These are phyloP conservation scores for Limnothrissa miodon DNA, from an alignment of 2,113 vertebrate species.

Conservation along the genomic window DNA sequence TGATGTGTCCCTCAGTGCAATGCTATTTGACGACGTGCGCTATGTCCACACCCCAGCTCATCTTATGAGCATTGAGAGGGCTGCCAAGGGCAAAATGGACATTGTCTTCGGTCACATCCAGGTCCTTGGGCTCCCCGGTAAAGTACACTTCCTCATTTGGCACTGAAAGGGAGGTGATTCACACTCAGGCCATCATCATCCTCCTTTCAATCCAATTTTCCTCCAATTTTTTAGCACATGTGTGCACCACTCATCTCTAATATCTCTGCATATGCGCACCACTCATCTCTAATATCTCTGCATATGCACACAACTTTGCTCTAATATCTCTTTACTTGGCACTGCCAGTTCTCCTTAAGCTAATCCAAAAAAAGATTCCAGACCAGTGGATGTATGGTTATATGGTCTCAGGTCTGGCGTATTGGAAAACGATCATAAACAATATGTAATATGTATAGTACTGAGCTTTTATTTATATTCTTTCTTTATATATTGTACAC, in stretches of 20 bases:
- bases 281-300: too few relatives aligned
- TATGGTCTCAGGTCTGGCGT: not conserved
- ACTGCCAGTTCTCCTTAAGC: not conserved
- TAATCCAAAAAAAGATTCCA: not conserved
- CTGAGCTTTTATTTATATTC: not conserved
- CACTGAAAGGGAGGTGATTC: too few relatives aligned
- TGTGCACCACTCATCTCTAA: too few relatives aligned
- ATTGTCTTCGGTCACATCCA: conserved; percentile 82
- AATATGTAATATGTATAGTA: not conserved
- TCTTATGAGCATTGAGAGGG: conserved; percentile 78
- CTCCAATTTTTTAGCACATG: too few relatives aligned
- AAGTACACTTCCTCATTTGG: not conserved
- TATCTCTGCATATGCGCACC: too few relatives aligned
- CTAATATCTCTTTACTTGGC: too few relatives aligned
- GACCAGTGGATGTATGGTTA: not conserved
- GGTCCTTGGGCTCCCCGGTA: conserved; percentile 90
- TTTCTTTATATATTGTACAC: not conserved
- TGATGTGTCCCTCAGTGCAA: conserved; percentile 66
- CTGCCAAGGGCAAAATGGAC: conserved; percentile 76
- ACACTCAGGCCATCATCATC: too few relatives aligned
- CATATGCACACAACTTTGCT: not conserved
- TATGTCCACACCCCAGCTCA: conserved; percentile 79
- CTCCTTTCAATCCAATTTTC: too few relatives aligned
- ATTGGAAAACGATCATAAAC: not conserved
- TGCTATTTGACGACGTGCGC: conserved; percentile 91